Percentiles rank a stretch among this genome's conserved stretches.
Conservation (phyloP, 1,140 invertebrate species). For the Drosophila persimilis region DNA sequence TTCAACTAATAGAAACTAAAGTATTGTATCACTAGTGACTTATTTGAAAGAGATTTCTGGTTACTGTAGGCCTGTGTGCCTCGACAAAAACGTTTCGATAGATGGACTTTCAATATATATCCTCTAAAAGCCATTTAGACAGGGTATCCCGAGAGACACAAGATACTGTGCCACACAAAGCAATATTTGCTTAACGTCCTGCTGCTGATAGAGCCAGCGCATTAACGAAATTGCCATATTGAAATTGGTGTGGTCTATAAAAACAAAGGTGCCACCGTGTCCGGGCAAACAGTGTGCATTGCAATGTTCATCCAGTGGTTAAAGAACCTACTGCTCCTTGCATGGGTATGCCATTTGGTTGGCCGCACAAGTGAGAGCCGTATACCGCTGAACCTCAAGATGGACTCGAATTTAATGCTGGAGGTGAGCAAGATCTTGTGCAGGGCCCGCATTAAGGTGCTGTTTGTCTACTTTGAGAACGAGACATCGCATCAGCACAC, state of each 20-base stretch:
- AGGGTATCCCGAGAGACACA: background rate
- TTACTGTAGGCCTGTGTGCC: no score
- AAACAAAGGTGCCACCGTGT: constrained; percentile 37
- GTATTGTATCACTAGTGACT: no score
- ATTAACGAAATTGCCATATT: constrained; percentile 56
- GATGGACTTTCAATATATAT: no score
- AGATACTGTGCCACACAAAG: background rate
- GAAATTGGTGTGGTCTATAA: constrained; percentile 48
- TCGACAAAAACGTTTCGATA: no score
- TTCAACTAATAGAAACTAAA: no score
- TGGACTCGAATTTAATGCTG: constrained; percentile 38
- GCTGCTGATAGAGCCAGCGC: constrained; percentile 26
- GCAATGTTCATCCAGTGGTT: constrained; percentile 31
- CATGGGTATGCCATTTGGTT: background rate
- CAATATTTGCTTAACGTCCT: constrained; percentile 50
- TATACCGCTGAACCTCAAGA: constrained; percentile 15
- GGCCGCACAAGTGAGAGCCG: background rate
- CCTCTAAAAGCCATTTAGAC: no score
- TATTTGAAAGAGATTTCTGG: no score
- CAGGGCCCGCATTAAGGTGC: constrained; percentile 49
- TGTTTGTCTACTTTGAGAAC: constrained; percentile 76
- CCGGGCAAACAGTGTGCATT: constrained; percentile 18
- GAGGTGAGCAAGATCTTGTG: constrained; percentile 55
- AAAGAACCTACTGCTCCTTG: constrained; percentile 10
- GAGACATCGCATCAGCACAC: constrained; percentile 58